Base-by-base conservation (phyloP, 2,797 vertebrate genomes). In the Anolis apletophallus region DNA sequence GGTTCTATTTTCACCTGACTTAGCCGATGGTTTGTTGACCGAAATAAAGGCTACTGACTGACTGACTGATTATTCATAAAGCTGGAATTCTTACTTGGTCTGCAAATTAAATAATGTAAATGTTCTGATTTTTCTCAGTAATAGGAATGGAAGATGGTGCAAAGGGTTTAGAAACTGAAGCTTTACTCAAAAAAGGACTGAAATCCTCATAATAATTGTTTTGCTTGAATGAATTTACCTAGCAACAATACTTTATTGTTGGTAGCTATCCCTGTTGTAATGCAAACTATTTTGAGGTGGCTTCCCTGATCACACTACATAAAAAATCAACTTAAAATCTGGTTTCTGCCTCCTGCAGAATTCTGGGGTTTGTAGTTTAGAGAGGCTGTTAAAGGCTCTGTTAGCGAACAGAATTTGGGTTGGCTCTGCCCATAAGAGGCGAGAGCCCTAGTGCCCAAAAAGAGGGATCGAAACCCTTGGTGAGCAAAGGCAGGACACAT, bases 141-240 rank as follows among this genome's bases (percentile, higher is more conserved):
- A 57, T 68, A 79, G 88, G 50, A 69, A 67, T 74, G 52, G 83
- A 90, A 72, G 13, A 83, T 32, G 32, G 26, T 36, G 32, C 10
- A 16, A 80, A 89, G 76, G 5, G 3, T 9, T 50, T 87, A 76
- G 23, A 90, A 32, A 46, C 93, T 12, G 88, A 93, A 29, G 90
- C 92, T 21, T 87, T 96, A 76, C 95, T 94, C 17, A 89, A 91
- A 76, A 93, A 91, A 84, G n/a, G n/a, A n/a, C n/a, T n/a, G 36
- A 23, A 46, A 40, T 46, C 10, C 9, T 73, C 19, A 73, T 21
- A 73, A 17, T 73, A 46, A 12, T 21, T 26, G 5, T 40, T 34
- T 5, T 40, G 17, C 34, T 19, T 21, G 72, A 7, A 26, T 73
- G 36, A 21, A 46, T 73, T 73, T 50, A 5, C 21, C 3, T 13